Evolutionary conservation across 2,113 vertebrate genomes (phyloP), one percentile per base, ranked within the genome.

Genomic region (Ictalurus punctatus): DNA sequence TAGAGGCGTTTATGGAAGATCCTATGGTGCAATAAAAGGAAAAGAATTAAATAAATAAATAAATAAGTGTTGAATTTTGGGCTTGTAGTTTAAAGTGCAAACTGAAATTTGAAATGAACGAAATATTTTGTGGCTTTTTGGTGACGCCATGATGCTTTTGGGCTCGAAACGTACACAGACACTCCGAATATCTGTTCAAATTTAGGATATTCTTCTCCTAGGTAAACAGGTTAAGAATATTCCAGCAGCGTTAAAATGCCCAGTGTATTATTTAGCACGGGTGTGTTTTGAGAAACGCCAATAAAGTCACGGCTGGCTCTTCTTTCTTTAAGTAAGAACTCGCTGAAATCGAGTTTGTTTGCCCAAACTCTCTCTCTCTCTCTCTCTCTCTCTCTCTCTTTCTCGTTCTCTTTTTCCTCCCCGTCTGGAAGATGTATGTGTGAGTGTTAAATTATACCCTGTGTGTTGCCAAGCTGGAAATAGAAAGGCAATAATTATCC

Each of bases 401-500:
- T 40, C 27, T 40, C 65, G 79, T 17, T 86, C 59, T 69, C 76
- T 17, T 48, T 23, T 16, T 23, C 3, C 71, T 40, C 54, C 69
- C 81, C 71, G 30, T 84, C 48, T 84, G 34, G 48, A 86, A 58
- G 83, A 88, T 78, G 80, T 87, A 85, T 86, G 90, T 90, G 87
- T 88, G 89, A 90, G 90, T 73, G 87, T 89, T 92, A 92, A 94
- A 92, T 92, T 93, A 92, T 90, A 93, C 89, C 88, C 92, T 90
- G 89, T 92, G 85, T 91, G 90, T 92, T 91, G 90, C 90, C 90
- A 87, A 90, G 90, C 90, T 91, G 86, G 85, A 91, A 91, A 93
- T 90, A 92, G 89, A 91, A 92, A 91, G 92, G 87, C 86, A 89
- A 89, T 92, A 93, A 93, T 92, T 94, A 93, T 93, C 91, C 63